Evolutionary conservation across 2,888 invertebrate genomes (phyloP).

Genomic region (Torymus texanus): DNA sequence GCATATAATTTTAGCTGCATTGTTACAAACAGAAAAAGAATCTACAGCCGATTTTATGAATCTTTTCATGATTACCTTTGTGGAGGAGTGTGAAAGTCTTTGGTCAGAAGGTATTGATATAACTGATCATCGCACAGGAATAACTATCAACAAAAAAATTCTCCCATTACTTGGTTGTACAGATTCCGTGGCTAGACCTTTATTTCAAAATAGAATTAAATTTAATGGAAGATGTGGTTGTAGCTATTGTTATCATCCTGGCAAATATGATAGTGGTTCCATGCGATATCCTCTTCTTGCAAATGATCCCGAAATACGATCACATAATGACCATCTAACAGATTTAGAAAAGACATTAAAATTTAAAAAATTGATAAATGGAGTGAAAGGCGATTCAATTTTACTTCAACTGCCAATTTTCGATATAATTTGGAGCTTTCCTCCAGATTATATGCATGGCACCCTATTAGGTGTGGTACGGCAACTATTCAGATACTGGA

Average conservation of each 20-base stretch:
- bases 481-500: conserved; percentile 5
- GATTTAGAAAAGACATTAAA: background rate
- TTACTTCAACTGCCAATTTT: conserved; percentile 8
- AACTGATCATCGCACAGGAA: too few species aligned
- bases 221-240: conserved; percentile 23
- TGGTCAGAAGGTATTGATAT: too few species aligned
- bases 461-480: conserved; percentile 8
- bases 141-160: too few species aligned
- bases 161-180: too few species aligned
- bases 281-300: too few species aligned
- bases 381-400: conserved; percentile 18
- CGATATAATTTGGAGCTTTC: conserved; percentile 2
- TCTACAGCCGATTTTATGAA: too few species aligned
- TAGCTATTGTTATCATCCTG: conserved; percentile 11
- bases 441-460: too few species aligned
- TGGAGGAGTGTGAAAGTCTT: too few species aligned
- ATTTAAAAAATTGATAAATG: conserved; percentile 4
- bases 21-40: too few species aligned
- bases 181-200: background rate
- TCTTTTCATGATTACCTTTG: too few species aligned
- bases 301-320: background rate
- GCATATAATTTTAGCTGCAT: too few species aligned
- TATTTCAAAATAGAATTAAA: conserved; percentile 25
- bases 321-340: conserved; percentile 2
- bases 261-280: too few species aligned